A percentile compares a stretch with the other conserved stretches of the same genome.
phyloP scores from a whole-genome alignment of 2,888 invertebrate species.

The Gastracanthus pulcherrimus region DNA sequence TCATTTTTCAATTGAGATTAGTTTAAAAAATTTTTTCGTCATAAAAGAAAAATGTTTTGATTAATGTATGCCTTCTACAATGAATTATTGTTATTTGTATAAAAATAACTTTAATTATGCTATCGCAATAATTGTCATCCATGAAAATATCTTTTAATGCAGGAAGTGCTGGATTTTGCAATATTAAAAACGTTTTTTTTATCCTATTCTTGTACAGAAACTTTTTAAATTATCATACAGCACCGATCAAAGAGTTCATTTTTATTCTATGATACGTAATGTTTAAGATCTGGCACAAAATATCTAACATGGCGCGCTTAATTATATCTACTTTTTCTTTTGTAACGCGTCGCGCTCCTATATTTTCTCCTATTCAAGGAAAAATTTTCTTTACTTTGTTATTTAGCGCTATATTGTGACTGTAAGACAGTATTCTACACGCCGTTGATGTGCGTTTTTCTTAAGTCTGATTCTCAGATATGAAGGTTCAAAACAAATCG shows the following conservation, averaged over 20 bases:
- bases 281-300: slow-evolving; percentile 15
- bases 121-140: too few species aligned
- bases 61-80: too few species aligned
- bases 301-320: slow-evolving; percentile 12
- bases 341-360: too few species aligned
- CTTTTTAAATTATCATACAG: too few species aligned
- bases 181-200: too few species aligned
- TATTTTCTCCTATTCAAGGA: slow-evolving; percentile 8
- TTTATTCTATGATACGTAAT: slow-evolving; percentile 36
- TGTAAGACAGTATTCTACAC: slow-evolving; percentile 57
- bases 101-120: too few species aligned
- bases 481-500: slow-evolving; percentile 39
- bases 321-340: slow-evolving; percentile 3
- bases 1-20: too few species aligned
- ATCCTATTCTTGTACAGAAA: background rate
- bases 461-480: slow-evolving; percentile 28
- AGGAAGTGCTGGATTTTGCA: too few species aligned
- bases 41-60: too few species aligned
- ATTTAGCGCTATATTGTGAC: slow-evolving; percentile 42
- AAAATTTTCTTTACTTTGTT: background rate
- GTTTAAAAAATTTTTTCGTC: too few species aligned
- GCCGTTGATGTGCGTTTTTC: slow-evolving; percentile 29
- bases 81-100: too few species aligned
- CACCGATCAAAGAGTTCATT: slow-evolving; percentile 6
- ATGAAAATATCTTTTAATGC: too few species aligned